These are phyloP conservation scores for Amazona ochrocephala DNA, from an alignment of 2,797 vertebrate species.

Conservation along the genomic window DNA sequence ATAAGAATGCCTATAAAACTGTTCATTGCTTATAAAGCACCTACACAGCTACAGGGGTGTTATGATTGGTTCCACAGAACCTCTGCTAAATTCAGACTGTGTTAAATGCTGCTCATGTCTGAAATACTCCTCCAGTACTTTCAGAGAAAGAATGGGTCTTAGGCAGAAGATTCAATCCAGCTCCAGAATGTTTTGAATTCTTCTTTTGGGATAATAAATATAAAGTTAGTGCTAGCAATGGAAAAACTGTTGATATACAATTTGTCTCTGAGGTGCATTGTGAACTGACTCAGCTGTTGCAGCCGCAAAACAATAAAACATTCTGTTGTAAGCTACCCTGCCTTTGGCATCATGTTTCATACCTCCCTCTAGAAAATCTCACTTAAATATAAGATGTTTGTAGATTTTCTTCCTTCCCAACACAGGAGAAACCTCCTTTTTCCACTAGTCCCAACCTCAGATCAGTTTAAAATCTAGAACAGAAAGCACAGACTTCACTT, in stretches of 20 bases:
- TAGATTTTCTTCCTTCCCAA: neutral
- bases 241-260: slow-evolving; percentile 20
- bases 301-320: slow-evolving; percentile 42
- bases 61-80: neutral
- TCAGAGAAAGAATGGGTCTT: neutral
- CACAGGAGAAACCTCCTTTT: neutral
- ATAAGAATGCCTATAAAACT: neutral
- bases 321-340: neutral
- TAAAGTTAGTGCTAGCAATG: slow-evolving; percentile 1
- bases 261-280: neutral
- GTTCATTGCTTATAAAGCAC: neutral
- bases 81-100: neutral
- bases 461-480: slow-evolving; percentile 20
- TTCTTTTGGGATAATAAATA: slow-evolving; percentile 45
- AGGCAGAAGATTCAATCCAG: neutral
- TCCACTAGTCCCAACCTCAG: neutral
- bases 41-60: neutral
- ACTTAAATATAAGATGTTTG: slow-evolving; percentile 1
- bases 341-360: neutral
- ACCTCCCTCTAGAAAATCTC: slow-evolving; percentile 4
- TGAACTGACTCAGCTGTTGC: slow-evolving; percentile 50
- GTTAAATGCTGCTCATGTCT: neutral
- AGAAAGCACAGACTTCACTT: slow-evolving; percentile 12
- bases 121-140: neutral
- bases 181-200: slow-evolving; percentile 24